These are phyloP conservation scores for Tillus elongatus DNA, from an alignment of 2,888 invertebrate species.

Conservation along the genomic window DNA sequence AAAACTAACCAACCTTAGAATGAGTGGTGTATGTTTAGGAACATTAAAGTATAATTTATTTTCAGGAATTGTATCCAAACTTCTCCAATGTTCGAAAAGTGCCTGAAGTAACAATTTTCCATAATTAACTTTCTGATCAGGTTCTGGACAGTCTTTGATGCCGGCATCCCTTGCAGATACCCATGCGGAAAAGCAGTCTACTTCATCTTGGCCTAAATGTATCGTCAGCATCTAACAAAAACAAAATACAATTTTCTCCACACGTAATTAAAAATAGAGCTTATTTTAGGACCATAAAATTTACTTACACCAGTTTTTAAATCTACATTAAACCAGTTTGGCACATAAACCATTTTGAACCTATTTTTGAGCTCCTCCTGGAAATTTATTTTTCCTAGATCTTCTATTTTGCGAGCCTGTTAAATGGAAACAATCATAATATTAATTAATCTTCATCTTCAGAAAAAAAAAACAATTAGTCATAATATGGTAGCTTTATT, in stretches of 20 bases:
- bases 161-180: conserved; percentile 94
- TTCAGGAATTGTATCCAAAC: conserved; percentile 58
- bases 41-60: conserved; percentile 76
- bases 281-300: conserved; percentile 3
- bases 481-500: too few relatives aligned
- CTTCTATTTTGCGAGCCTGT: conserved; percentile 73
- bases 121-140: conserved; percentile 89
- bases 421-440: too few relatives aligned
- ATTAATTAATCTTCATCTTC: too few relatives aligned
- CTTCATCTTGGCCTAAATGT: conserved; percentile 93
- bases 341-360: conserved; percentile 90
- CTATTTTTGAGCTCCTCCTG: conserved; percentile 88
- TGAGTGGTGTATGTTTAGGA: conserved; percentile 91
- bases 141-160: conserved; percentile 50
- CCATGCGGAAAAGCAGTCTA: conserved; percentile 97
- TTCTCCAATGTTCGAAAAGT: conserved; percentile 85
- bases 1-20: conserved; percentile 73
- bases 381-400: conserved; percentile 83
- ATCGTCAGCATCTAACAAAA: conserved; percentile 80
- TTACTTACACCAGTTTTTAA: conserved; percentile 86
- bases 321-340: conserved; percentile 99
- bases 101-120: conserved; percentile 91
- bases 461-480: too few relatives aligned
- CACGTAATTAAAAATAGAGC: conserved; percentile 3
- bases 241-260: too few relatives aligned